Conservation (phyloP, 1,140 invertebrate species). For the Physella acuta region DNA sequence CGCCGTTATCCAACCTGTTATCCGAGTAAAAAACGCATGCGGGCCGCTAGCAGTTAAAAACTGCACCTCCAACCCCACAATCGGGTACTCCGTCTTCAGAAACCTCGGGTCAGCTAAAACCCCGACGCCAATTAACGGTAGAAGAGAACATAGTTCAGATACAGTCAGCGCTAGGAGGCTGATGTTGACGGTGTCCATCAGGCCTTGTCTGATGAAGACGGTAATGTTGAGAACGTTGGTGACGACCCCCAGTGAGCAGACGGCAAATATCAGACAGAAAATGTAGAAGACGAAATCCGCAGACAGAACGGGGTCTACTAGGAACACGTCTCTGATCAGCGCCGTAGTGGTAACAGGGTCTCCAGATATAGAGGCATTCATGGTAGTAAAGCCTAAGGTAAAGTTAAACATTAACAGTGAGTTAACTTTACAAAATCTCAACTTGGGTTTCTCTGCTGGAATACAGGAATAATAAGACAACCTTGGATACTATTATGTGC, state of each 20-base stretch:
- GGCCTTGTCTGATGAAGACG: neutral
- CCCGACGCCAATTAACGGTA: neutral
- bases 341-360: too few relatives aligned
- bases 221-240: neutral
- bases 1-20: neutral
- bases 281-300: neutral
- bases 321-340: too few relatives aligned
- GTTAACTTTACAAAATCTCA: too few relatives aligned
- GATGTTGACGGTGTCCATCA: neutral
- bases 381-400: too few relatives aligned
- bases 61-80: neutral
- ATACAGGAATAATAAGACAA: too few relatives aligned
- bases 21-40: neutral
- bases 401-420: too few relatives aligned
- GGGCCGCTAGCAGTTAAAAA: neutral
- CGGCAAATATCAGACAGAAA: neutral
- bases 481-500: too few relatives aligned
- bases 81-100: neutral
- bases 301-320: too few relatives aligned
- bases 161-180: neutral
- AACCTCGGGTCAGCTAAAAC: neutral
- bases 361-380: too few relatives aligned
- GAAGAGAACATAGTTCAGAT: neutral
- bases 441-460: too few relatives aligned
- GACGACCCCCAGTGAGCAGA: neutral